A percentile compares a stretch with the other conserved stretches of the same genome.
phyloP scores from a whole-genome alignment of 30 jellyfish, hydroid and myxozoan genomes.

The Pelagia noctiluca region DNA sequence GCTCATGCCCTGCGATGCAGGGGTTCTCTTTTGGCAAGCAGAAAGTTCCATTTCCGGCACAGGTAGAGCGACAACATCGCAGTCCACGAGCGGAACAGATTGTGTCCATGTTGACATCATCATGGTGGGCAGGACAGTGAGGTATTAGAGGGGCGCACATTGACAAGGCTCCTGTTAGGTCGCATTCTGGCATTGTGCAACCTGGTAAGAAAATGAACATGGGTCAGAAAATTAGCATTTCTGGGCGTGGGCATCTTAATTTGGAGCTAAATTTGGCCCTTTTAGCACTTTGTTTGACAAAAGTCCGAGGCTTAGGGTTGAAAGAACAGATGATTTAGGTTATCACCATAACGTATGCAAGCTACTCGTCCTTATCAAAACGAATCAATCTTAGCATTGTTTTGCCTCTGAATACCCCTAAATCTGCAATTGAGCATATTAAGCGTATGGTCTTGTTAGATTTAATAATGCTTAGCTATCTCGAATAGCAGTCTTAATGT shows the following conservation, averaged over 20 bases:
- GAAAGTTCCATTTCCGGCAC: conserved; percentile 82
- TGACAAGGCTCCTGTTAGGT: conserved; percentile 80
- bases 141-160: conserved; percentile 88
- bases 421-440: too few species aligned
- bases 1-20: conserved; percentile 70
- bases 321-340: too few species aligned
- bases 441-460: too few species aligned
- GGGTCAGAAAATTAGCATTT: background rate
- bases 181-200: conserved; percentile 97
- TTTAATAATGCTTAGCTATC: too few species aligned
- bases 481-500: background rate
- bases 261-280: too few species aligned
- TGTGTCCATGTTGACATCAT: conserved; percentile 74
- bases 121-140: conserved; percentile 94
- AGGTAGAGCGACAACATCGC: conserved; percentile 90
- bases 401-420: too few species aligned
- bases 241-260: too few species aligned
- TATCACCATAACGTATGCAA: too few species aligned
- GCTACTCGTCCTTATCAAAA: too few species aligned
- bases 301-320: too few species aligned
- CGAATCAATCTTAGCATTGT: too few species aligned
- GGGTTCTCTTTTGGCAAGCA: conserved; percentile 72
- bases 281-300: too few species aligned
- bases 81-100: conserved; percentile 72
- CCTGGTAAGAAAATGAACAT: conserved; percentile 53